Percentiles rank a stretch among this genome's conserved stretches.
phyloP scores from a whole-genome alignment of 2,888 invertebrate species.

The Parascotia fuliginaria region DNA sequence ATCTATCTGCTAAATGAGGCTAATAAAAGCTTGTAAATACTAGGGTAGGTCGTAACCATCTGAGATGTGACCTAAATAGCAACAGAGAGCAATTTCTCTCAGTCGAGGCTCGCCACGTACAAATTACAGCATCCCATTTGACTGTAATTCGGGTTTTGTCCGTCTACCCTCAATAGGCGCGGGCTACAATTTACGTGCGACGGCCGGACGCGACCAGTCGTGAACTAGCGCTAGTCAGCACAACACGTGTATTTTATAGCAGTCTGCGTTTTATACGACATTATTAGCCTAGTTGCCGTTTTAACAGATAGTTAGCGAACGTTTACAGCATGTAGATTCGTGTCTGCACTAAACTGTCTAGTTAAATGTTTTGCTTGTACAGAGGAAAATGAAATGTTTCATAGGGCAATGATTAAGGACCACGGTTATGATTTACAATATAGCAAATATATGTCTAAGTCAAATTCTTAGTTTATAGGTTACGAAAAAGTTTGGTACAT shows the following conservation, averaged over 20 bases:
- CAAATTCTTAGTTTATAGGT: too few relatives aligned
- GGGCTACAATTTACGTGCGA: conserved; percentile 75
- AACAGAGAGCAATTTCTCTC: conserved; percentile 59
- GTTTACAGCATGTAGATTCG: conserved; percentile 26
- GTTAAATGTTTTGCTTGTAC: not conserved
- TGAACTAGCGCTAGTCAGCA: conserved; percentile 52
- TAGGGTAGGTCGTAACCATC: conserved; percentile 23
- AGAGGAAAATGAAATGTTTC: too few relatives aligned
- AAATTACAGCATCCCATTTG: conserved; percentile 72
- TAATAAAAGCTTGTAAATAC: conserved; percentile 9
- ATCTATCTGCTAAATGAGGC: not conserved
- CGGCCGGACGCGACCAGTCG: conserved; percentile 70
- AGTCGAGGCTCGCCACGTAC: conserved; percentile 56
- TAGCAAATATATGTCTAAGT: too few relatives aligned
- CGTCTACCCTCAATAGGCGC: conserved; percentile 61
- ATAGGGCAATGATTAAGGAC: too few relatives aligned
- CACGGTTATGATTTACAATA: too few relatives aligned
- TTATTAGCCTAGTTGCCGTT: conserved; percentile 51
- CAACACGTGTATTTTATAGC: conserved; percentile 73
- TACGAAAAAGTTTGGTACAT: not conserved
- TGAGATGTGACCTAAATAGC: conserved; percentile 45
- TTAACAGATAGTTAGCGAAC: conserved; percentile 43
- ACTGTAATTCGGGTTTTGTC: conserved; percentile 68
- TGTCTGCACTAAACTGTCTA: conserved; percentile 10
- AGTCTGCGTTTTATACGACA: conserved; percentile 70